Evolutionary conservation across 2,113 vertebrate genomes (phyloP).

Genomic region (Rostratula benghalensis): DNA sequence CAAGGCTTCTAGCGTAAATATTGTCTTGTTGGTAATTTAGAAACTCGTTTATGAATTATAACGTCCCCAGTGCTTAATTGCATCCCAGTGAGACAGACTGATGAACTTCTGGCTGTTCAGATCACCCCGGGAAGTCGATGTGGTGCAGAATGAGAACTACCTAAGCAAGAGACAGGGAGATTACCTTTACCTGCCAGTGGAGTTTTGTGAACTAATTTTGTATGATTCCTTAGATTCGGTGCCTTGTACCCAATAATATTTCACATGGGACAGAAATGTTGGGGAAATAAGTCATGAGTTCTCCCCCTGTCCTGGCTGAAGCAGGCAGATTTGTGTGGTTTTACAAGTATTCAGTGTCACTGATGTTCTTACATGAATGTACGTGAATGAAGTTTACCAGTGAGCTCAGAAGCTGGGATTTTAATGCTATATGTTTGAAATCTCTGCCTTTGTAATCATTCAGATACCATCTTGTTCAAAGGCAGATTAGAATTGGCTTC

Average conservation of each 20-base stretch:
- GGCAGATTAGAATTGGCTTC: background rate
- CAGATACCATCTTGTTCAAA: background rate
- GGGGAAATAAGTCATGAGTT: background rate
- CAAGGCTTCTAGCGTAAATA: constrained; percentile 25
- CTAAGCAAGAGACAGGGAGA: background rate
- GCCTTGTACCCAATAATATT: constrained; percentile 70
- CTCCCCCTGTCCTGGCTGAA: background rate
- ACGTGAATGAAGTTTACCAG: constrained; percentile 44
- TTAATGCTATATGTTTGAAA: background rate
- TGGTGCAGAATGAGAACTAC: constrained; percentile 8
- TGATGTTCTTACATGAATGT: constrained; percentile 6
- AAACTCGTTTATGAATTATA: constrained; percentile 31
- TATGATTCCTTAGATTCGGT: constrained; percentile 67
- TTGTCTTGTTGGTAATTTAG: background rate
- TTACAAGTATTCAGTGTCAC: background rate
- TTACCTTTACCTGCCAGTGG: constrained; percentile 42
- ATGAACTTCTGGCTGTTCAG: background rate
- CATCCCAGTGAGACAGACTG: background rate
- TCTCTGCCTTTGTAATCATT: constrained; percentile 23
- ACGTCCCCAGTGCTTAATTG: constrained; percentile 11
- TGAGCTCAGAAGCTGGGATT: constrained; percentile 26
- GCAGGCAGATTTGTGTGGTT: constrained; percentile 33
- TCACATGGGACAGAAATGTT: constrained; percentile 54
- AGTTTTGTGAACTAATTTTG: constrained; percentile 64
- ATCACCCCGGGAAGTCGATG: background rate